A percentile compares a stretch with the other conserved stretches of the same genome.
Conservation (phyloP, 37 sponge, comb jelly and placozoan species). For the Cladorhizidae sp. region DNA sequence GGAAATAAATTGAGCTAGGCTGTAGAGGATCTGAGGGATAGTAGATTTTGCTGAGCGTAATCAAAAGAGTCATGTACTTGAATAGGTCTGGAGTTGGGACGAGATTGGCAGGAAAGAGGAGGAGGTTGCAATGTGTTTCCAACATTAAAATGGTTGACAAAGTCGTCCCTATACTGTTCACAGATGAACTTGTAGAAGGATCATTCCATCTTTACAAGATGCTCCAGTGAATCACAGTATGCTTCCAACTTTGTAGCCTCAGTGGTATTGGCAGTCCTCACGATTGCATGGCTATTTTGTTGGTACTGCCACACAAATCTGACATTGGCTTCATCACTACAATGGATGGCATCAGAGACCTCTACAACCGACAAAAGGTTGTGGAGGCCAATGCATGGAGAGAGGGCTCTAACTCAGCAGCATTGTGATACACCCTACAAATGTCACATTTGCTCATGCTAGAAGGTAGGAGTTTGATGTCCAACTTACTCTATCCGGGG, state of each 20-base stretch:
- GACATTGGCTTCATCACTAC: slow-evolving; percentile 7
- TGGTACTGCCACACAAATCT: slow-evolving; percentile 7
- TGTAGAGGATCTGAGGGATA: slow-evolving; percentile 58
- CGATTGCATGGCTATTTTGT: neutral
- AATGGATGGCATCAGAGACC: neutral
- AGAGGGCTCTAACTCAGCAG: too few species aligned
- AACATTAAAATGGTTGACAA: neutral
- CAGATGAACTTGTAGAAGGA: neutral
- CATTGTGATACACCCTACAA: neutral
- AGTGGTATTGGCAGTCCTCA: neutral
- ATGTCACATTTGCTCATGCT: too few species aligned
- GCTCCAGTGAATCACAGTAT: neutral
- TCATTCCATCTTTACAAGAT: neutral
- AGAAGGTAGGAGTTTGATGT: neutral
- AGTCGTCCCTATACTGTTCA: neutral
- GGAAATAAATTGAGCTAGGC: slow-evolving; percentile 68
- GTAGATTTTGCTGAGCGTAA: slow-evolving; percentile 20
- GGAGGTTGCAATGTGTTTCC: neutral
- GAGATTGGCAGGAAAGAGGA: neutral
- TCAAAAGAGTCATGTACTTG: slow-evolving; percentile 8
- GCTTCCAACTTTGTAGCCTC: neutral
- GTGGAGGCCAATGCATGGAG: too few species aligned
- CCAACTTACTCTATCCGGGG: neutral
- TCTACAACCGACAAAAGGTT: too few species aligned
- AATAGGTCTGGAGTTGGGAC: neutral